Base-by-base conservation (phyloP, 2,797 vertebrate species). In the Syncerus caffer region DNA sequence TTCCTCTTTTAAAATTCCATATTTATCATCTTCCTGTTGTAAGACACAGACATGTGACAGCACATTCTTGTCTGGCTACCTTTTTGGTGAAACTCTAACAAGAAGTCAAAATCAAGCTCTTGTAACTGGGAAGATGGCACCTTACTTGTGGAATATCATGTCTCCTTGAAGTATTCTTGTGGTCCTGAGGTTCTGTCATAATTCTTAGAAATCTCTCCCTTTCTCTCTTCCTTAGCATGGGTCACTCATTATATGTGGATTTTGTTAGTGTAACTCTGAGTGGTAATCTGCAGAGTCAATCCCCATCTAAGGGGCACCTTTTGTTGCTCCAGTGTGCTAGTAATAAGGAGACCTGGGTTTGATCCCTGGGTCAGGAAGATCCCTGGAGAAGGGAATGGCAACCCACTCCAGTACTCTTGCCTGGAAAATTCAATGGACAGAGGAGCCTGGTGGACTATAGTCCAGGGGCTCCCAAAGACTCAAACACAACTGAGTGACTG, bases 1-100 rank as follows among this genome's bases (percentile, higher is more conserved):
- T 96, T 97, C 89, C 76, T 10, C 85, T 96, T 98, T 84, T 47
- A 93, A 95, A 93, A 94, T 94, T 67, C 76, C 3, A 0, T 23
- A 15, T 7, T 76, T 38, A 19, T 53, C 38, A 67, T 96, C 7
- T 86, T 29, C 45, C 60, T 62, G 60, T 71, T 21, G 27, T 74
- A 76, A 96, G 34, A 80, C 31, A 25, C 74, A 47, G 47, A 50
- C 25, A 64, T 0, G 3, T 50, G 27, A 53, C 27, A 51, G 4
- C n/a, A 64, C n/a, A 14, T 60, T 76, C 27, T 83, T 67, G 9
- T 86, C 29, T 95, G 78, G 47, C 2, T 14, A 67, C 31, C 11
- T 83, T 89, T 96, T 82, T 71, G 34, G 25, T 29, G n/a, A 29
- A 53, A 42, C 86, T 89, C 38, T 76, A 79, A 38, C 2, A 5